These are phyloP conservation scores for Eulemur rubriventer DNA, from an alignment of 2,797 vertebrate species.

Conservation along the genomic window DNA sequence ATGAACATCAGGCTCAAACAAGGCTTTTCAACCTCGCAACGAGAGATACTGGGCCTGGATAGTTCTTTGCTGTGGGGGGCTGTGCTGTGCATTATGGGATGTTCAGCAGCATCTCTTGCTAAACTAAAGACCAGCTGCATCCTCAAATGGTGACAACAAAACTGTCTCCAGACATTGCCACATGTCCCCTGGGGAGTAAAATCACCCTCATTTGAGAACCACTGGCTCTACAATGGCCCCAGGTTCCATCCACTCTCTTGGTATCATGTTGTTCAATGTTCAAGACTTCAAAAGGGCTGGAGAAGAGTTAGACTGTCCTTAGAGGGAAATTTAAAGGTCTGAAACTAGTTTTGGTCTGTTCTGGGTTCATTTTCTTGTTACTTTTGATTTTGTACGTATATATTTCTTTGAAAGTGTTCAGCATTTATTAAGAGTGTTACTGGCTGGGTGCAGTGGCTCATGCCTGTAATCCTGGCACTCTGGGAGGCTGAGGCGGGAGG, in stretches of 20 bases:
- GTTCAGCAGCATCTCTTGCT: not conserved
- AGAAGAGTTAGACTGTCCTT: not conserved
- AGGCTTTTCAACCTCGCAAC: not conserved
- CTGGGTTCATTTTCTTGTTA: not conserved
- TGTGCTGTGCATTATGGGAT: not conserved
- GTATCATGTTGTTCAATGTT: not conserved
- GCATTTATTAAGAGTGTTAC: not conserved
- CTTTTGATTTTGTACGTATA: not conserved
- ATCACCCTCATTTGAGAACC: not conserved
- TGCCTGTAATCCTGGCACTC: too few relatives aligned
- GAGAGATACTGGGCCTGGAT: not conserved
- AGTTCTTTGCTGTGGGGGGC: not conserved
- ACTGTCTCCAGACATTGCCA: not conserved
- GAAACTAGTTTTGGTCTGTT: not conserved
- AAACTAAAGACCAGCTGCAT: not conserved
- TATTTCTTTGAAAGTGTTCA: not conserved
- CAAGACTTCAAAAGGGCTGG: not conserved
- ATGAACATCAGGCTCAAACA: not conserved
- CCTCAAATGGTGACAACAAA: not conserved
- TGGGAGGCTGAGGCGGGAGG: too few relatives aligned
- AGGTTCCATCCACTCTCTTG: not conserved
- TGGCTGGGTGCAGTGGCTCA: too few relatives aligned
- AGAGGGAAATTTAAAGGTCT: not conserved
- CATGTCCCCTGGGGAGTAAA: not conserved
- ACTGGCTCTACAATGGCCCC: not conserved